These are phyloP conservation scores for Lacerta bilineata DNA, from an alignment of 2,797 vertebrate genomes.

Conservation along the genomic window DNA sequence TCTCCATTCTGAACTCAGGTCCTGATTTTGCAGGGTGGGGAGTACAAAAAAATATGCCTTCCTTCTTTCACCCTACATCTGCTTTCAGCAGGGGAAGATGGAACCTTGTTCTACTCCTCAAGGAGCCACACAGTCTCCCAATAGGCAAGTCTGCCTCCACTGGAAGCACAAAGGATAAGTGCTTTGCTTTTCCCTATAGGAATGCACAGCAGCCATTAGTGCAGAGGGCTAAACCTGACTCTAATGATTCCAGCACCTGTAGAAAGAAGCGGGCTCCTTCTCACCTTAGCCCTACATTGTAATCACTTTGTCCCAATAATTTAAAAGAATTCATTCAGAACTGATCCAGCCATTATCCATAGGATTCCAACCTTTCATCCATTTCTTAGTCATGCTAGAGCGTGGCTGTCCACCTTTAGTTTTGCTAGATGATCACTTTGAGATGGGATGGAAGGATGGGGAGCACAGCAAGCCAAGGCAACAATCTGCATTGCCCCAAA, in stretches of 20 bases:
- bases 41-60: background rate
- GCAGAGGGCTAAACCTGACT: background rate
- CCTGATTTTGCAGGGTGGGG: background rate
- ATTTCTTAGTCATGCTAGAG: background rate
- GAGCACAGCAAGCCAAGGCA: background rate
- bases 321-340: conserved; percentile 9
- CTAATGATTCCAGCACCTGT: background rate
- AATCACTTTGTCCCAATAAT: background rate
- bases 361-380: background rate
- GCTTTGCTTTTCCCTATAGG: background rate
- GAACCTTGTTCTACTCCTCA: background rate
- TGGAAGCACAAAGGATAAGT: background rate
- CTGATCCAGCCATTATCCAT: background rate
- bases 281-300: background rate
- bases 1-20: background rate
- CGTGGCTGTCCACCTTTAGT: background rate
- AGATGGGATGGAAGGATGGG: background rate
- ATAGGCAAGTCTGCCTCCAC: background rate
- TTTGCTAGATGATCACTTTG: background rate
- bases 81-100: background rate
- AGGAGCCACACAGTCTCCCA: background rate
- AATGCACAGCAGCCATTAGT: background rate
- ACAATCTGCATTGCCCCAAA: background rate
- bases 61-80: no score
- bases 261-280: background rate